Percentiles rank a stretch among this genome's conserved stretches.
phyloP scores from a whole-genome alignment of 2,113 vertebrate genomes.

The Etheostoma cragini region DNA sequence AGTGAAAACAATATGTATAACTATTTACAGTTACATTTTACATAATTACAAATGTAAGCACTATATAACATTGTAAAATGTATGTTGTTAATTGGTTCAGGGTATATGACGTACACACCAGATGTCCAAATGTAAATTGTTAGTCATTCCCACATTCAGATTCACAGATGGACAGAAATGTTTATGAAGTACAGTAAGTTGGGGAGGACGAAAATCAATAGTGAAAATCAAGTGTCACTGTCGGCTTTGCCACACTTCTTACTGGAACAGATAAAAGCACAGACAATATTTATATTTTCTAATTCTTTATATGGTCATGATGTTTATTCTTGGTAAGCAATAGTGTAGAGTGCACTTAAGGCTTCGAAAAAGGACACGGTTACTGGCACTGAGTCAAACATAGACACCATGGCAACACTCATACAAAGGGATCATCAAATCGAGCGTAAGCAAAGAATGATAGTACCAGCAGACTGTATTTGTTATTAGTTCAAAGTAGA shows the following conservation, averaged over 20 bases:
- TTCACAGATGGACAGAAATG: conserved; percentile 19
- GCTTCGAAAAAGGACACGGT: neutral
- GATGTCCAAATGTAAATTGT: conserved; percentile 44
- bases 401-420: conserved; percentile 10
- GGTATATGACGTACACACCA: neutral
- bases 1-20: neutral
- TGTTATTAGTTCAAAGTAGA: conserved; percentile 7
- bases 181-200: conserved; percentile 5
- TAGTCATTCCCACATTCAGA: conserved; percentile 9
- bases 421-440: conserved; percentile 16
- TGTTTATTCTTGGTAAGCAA: neutral
- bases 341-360: neutral
- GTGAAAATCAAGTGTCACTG: neutral
- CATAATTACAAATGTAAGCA: neutral
- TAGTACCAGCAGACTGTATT: neutral
- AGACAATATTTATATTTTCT: neutral
- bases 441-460: neutral
- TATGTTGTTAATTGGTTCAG: neutral
- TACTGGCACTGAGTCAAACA: conserved; percentile 8
- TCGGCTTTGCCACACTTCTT: neutral
- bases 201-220: neutral
- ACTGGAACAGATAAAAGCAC: neutral
- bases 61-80: neutral
- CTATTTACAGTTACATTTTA: conserved; percentile 9
- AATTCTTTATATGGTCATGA: neutral